A percentile compares a stretch with the other conserved stretches of the same genome.
phyloP scores from a whole-genome alignment of 2,888 invertebrate genomes.

The Brenthis ino region DNA sequence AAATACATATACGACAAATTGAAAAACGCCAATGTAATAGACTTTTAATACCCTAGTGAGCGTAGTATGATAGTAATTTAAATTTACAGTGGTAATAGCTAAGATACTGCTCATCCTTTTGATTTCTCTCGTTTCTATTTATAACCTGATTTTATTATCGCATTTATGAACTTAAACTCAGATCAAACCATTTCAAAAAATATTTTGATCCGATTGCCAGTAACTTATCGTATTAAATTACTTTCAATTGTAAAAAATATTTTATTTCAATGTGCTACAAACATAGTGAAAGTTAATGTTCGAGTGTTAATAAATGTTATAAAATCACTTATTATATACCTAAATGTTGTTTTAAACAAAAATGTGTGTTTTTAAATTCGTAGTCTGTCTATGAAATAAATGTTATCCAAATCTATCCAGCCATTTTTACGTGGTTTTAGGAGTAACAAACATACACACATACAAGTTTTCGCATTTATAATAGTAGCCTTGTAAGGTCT shows the following conservation, averaged over 20 bases:
- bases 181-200: constrained; percentile 44
- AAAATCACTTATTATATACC: background rate
- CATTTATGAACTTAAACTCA: constrained; percentile 50
- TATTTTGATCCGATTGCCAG: constrained; percentile 43
- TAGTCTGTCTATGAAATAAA: too few relatives aligned
- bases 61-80: constrained; percentile 9
- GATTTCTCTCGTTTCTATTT: constrained; percentile 58
- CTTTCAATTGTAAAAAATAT: constrained; percentile 45
- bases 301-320: constrained; percentile 4
- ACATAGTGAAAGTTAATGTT: constrained; percentile 40
- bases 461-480: too few relatives aligned
- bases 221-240: constrained; percentile 49
- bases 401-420: too few relatives aligned
- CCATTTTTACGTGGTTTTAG: too few relatives aligned
- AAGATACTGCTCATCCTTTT: constrained; percentile 50
- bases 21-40: constrained; percentile 16
- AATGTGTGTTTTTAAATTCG: too few relatives aligned
- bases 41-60: constrained; percentile 4
- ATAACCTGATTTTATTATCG: constrained; percentile 48
- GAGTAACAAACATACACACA: too few relatives aligned
- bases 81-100: constrained; percentile 9
- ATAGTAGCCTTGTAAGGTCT: background rate
- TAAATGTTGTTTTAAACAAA: too few relatives aligned
- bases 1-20: constrained; percentile 10
- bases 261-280: constrained; percentile 41